A percentile compares a stretch with the other conserved stretches of the same genome.
Conservation (phyloP, 2,888 invertebrate genomes). For the Athripsodes cinereus region DNA sequence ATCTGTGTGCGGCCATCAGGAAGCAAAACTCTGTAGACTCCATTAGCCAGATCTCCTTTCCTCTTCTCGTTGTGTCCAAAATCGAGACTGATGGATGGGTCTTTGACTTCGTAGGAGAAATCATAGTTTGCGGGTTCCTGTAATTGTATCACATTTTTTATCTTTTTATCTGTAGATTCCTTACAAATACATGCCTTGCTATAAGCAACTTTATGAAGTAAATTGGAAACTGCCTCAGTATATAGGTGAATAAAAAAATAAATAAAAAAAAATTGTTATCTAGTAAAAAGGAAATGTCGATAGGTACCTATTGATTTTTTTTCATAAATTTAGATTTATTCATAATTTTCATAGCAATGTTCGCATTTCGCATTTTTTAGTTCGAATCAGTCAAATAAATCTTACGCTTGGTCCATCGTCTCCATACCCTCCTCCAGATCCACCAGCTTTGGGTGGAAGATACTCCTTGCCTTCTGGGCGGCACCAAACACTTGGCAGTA, state of each 20-base stretch:
- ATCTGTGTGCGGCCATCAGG: constrained; percentile 60
- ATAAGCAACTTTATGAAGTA: too few relatives aligned
- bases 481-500: constrained; percentile 20
- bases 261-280: too few relatives aligned
- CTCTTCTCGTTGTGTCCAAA: constrained; percentile 61
- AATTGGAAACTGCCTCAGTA: too few relatives aligned
- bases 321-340: too few relatives aligned
- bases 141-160: background rate
- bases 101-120: constrained; percentile 59
- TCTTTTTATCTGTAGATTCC: too few relatives aligned
- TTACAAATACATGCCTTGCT: too few relatives aligned
- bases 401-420: constrained; percentile 39
- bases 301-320: too few relatives aligned
- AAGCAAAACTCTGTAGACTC: constrained; percentile 58
- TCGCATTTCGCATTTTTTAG: too few relatives aligned
- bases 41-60: constrained; percentile 57
- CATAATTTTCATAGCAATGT: too few relatives aligned
- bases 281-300: too few relatives aligned
- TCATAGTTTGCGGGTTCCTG: constrained; percentile 59
- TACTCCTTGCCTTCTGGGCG: constrained; percentile 46
- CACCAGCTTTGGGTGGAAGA: constrained; percentile 43
- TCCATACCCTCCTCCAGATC: constrained; percentile 27
- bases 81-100: constrained; percentile 50
- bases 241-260: too few relatives aligned
- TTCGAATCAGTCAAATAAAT: too few relatives aligned